Percentiles rank a stretch among this genome's conserved stretches.
Conservation (phyloP, 2,888 invertebrate genomes). For the Lysandra bellargus region DNA sequence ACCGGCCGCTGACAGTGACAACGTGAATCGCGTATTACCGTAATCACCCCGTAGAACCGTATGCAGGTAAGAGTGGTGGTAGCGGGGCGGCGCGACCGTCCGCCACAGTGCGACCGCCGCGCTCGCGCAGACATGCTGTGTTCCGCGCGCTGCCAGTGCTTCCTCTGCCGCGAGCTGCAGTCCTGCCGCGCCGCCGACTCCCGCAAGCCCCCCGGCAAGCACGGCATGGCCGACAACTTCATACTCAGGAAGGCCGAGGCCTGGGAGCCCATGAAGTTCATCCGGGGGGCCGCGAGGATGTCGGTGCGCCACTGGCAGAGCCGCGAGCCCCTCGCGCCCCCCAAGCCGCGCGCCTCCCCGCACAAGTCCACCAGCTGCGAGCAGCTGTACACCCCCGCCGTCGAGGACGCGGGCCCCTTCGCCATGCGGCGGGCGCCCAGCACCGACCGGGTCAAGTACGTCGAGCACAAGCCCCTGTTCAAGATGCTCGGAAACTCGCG, state of each 20-base stretch:
- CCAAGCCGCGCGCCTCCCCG: slow-evolving; percentile 62
- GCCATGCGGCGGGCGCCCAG: slow-evolving; percentile 74
- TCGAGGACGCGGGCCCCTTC: slow-evolving; percentile 63
- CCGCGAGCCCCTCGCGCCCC: slow-evolving; percentile 68
- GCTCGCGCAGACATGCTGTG: slow-evolving; percentile 82
- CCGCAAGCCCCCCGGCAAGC: slow-evolving; percentile 66
- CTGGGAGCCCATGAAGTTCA: slow-evolving; percentile 75
- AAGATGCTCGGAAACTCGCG: slow-evolving; percentile 70
- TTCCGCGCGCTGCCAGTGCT: slow-evolving; percentile 86
- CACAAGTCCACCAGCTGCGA: slow-evolving; percentile 77
- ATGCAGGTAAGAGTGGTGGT: slow-evolving; percentile 46
- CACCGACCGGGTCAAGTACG: slow-evolving; percentile 69
- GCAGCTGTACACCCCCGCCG: slow-evolving; percentile 69
- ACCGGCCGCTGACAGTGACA: neutral
- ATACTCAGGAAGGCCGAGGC: slow-evolving; percentile 79
- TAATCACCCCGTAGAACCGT: slow-evolving; percentile 41
- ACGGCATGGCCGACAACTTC: slow-evolving; percentile 74
- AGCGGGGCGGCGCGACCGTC: slow-evolving; percentile 58
- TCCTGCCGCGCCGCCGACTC: slow-evolving; percentile 80
- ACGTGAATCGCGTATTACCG: slow-evolving; percentile 53
- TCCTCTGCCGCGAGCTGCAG: slow-evolving; percentile 87
- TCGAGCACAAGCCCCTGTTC: slow-evolving; percentile 69
- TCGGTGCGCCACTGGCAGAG: slow-evolving; percentile 79
- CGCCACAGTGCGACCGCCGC: slow-evolving; percentile 70
- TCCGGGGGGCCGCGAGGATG: slow-evolving; percentile 72